Conservation (phyloP, 1,140 invertebrate species). For the Eumeta japonica region DNA sequence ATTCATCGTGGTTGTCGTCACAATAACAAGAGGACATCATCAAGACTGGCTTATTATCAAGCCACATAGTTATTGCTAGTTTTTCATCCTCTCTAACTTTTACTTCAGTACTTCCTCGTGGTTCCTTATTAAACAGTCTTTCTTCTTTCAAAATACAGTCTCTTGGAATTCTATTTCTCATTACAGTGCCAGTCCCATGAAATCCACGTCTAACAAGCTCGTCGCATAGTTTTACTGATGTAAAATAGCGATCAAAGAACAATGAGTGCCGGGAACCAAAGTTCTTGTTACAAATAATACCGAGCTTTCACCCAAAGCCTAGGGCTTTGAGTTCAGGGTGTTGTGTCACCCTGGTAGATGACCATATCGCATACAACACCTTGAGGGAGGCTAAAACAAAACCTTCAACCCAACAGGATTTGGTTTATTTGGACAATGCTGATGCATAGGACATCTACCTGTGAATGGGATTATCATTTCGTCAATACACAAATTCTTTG, state of each 20-base stretch:
- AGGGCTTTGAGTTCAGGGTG: not conserved
- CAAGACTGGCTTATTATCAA: conserved; percentile 2
- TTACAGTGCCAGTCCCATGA: too few relatives aligned
- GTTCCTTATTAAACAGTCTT: too few relatives aligned
- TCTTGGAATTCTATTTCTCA: too few relatives aligned
- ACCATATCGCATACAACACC: conserved; percentile 12
- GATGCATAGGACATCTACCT: conserved; percentile 3
- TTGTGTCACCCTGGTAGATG: conserved; percentile 7
- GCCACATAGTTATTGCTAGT: conserved; percentile 5
- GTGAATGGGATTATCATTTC: conserved; percentile 7
- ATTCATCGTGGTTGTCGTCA: not conserved
- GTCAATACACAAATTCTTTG: too few relatives aligned
- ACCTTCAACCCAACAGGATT: conserved; percentile 14
- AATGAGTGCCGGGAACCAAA: conserved; percentile 2
- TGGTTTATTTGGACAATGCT: conserved; percentile 9
- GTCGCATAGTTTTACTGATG: too few relatives aligned
- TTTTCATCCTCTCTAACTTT: too few relatives aligned
- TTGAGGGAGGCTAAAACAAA: not conserved
- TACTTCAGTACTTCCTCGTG: too few relatives aligned
- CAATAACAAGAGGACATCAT: conserved; percentile 1
- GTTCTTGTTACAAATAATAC: conserved; percentile 1
- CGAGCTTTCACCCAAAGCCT: not conserved
- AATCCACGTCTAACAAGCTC: too few relatives aligned
- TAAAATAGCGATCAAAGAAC: conserved; percentile 3
- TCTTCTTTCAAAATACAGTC: too few relatives aligned